Base-by-base conservation (phyloP, 92 coral and sea anemone genomes). In the Epizoanthus illoricatus region DNA sequence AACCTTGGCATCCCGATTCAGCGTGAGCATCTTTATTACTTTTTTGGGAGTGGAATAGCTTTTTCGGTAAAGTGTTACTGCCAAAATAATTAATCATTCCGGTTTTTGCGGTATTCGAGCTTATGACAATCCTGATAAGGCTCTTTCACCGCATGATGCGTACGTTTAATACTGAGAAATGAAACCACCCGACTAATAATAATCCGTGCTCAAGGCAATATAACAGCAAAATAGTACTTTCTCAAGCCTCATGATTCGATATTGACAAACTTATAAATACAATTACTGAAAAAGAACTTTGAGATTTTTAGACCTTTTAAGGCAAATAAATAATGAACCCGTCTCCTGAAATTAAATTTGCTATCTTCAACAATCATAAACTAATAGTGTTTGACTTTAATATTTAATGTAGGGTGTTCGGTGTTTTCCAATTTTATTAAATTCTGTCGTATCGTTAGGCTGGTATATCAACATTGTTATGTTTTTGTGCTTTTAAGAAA, bases 301-400 rank as follows among this genome's bases (percentile, higher is more conserved):
- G 47, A 71, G 20, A 4, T 40, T n/a, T 41, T 19, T 41, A 71
- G 47, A n/a, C 43, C 24, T 6, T 69, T 42, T 7, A 6, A 71
- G 75, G 75, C 58, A 71, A 69, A 71, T 45, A 41, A 42, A 71
- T 43, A 9, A 21, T n/a, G 58, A 71, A 71, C 20, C 12, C 54
- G 47, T 71, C 58, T 71, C 58, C 47, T 41, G 47, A 71, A 43
- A 71, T 17, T 45, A 42, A 43, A 71, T 71, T 43, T 71, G 20
- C 57, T 71, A 71, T 71, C 75, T 36, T 71, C 24, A 70, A 45
- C 58, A 71, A 71, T 71, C 56, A 71, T 16, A 71, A 71, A 71
- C 75, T 71, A 71, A 71, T 71, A 43, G 75, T 71, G 75, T 71
- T 71, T 71, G 58, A 71, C 40, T 71, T 71, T 71, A 71, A 71